These are phyloP conservation scores for Micoletzkya japonica DNA, from an alignment of 2,888 invertebrate genomes.

Conservation along the genomic window DNA sequence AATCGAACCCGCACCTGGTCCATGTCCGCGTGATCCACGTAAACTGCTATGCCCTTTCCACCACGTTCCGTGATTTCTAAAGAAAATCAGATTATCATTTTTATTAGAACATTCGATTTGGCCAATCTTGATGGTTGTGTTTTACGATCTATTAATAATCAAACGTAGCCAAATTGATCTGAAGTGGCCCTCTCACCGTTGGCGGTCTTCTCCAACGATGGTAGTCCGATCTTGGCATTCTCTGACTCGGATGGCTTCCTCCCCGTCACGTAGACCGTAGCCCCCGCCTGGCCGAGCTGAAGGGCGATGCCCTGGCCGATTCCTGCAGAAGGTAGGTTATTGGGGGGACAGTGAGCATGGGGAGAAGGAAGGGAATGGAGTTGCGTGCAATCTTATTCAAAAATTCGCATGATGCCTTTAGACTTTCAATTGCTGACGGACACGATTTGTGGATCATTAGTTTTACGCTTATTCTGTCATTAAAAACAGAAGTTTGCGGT, in stretches of 20 bases:
- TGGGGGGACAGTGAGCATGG: too few species aligned
- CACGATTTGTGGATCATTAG: too few species aligned
- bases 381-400: background rate
- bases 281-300: conserved; percentile 43
- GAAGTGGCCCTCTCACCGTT: background rate
- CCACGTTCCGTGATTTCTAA: conserved; percentile 63
- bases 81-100: too few species aligned
- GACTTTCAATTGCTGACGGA: too few species aligned
- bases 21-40: conserved; percentile 65
- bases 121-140: too few species aligned
- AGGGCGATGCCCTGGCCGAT: conserved; percentile 46
- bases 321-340: conserved; percentile 38
- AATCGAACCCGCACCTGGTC: conserved; percentile 43
- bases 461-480: background rate
- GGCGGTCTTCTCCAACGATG: conserved; percentile 28
- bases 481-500: background rate
- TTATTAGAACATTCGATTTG: too few species aligned
- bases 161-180: background rate
- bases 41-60: conserved; percentile 65
- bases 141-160: too few species aligned
- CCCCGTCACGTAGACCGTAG: conserved; percentile 51
- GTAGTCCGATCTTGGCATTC: conserved; percentile 20
- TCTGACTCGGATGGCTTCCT: conserved; percentile 32
- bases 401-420: background rate
- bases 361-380: too few species aligned